phyloP scores from a whole-genome alignment of 2,797 vertebrate species.

The Cossypha polioptera region DNA sequence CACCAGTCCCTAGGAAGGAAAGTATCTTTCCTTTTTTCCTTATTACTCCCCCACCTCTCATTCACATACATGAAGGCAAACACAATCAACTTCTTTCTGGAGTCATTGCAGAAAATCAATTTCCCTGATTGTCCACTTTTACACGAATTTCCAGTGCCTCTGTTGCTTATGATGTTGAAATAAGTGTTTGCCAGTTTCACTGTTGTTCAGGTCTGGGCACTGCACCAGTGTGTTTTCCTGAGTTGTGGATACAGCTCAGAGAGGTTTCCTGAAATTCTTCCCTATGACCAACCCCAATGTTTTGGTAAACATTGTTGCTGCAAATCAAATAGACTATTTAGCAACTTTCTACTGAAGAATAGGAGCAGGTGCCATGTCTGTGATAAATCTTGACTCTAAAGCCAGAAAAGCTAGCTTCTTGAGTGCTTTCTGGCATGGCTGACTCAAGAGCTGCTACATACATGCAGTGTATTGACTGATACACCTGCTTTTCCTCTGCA shows the following conservation, averaged over 20 bases:
- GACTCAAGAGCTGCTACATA: background rate
- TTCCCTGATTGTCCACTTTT: background rate
- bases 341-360: background rate
- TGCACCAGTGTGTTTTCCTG: background rate
- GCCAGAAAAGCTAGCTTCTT: background rate
- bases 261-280: background rate
- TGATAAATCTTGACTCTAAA: background rate
- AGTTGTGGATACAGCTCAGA: background rate
- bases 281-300: background rate
- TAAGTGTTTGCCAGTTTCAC: background rate
- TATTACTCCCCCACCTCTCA: background rate
- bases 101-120: background rate
- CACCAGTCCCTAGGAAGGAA: background rate
- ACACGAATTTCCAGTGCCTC: background rate
- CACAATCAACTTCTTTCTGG: background rate
- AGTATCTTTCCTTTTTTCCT: background rate
- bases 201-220: background rate
- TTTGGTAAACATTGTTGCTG: background rate
- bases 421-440: background rate
- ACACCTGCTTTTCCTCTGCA: background rate
- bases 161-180: background rate
- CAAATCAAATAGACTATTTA: background rate
- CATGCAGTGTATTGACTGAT: fast-evolving
- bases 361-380: background rate
- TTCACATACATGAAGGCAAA: fast-evolving